phyloP scores from a whole-genome alignment of 2,113 vertebrate species.

The Micromys minutus region DNA sequence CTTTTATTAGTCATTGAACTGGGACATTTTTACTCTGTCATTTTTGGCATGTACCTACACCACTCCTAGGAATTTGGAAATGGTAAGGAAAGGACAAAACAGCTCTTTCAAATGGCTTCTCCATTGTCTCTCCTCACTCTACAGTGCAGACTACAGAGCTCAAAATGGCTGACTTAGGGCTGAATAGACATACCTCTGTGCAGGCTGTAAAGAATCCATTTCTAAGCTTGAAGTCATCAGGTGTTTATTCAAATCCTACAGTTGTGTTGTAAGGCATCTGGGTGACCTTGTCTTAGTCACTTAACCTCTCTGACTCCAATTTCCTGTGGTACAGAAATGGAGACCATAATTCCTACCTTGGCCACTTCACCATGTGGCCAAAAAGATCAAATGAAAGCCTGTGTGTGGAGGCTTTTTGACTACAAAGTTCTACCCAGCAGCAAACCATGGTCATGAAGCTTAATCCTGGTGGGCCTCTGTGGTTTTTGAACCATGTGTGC shows the following conservation, averaged over 20 bases:
- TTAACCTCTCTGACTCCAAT: constrained; percentile 72
- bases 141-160: not conserved
- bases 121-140: constrained; percentile 22
- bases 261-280: constrained; percentile 47
- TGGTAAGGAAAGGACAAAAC: not conserved
- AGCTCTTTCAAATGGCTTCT: constrained; percentile 22
- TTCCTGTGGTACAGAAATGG: constrained; percentile 70
- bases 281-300: constrained; percentile 78
- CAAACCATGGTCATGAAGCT: constrained; percentile 73
- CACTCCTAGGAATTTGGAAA: constrained; percentile 53
- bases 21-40: constrained; percentile 27
- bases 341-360: constrained; percentile 65
- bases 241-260: constrained; percentile 64
- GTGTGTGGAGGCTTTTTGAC: constrained; percentile 71
- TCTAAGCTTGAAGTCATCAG: constrained; percentile 49
- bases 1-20: not conserved
- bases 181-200: constrained; percentile 49
- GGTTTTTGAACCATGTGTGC: constrained; percentile 67
- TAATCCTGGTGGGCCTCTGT: constrained; percentile 66
- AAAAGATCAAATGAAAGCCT: constrained; percentile 74
- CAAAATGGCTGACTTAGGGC: constrained; percentile 8
- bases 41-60: constrained; percentile 46
- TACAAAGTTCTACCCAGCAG: constrained; percentile 74
- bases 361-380: constrained; percentile 67
- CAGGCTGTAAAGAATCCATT: constrained; percentile 30